These are phyloP conservation scores for Carollia perspicillata DNA, from an alignment of 2,113 vertebrate species.

Conservation along the genomic window DNA sequence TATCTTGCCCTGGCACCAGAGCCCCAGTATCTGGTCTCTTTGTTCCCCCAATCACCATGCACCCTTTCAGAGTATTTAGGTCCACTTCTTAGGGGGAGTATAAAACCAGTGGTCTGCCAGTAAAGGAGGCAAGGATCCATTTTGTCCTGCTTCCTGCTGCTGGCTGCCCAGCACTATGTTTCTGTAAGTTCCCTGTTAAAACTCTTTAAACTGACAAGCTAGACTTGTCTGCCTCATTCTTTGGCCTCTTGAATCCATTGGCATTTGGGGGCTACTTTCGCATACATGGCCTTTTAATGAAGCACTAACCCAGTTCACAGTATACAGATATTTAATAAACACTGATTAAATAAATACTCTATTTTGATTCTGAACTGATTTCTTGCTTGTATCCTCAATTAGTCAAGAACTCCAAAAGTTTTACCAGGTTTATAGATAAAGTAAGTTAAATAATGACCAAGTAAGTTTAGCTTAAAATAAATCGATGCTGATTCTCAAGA, in stretches of 20 bases:
- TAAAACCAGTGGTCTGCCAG: neutral
- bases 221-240: neutral
- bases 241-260: neutral
- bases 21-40: neutral
- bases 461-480: neutral
- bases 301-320: neutral
- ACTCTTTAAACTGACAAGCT: neutral
- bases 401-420: neutral
- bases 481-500: neutral
- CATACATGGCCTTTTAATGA: neutral
- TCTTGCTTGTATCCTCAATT: neutral
- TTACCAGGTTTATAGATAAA: neutral
- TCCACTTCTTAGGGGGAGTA: neutral
- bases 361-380: conserved; percentile 32
- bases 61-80: neutral
- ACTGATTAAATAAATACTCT: neutral
- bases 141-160: neutral
- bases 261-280: neutral
- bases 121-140: neutral
- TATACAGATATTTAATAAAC: neutral
- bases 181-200: neutral
- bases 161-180: neutral
- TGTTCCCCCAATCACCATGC: neutral
- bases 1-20: neutral
- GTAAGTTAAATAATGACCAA: neutral